Percentiles rank a stretch among this genome's conserved stretches.
These are phyloP conservation scores for Argyresthia goedartella DNA, from an alignment of 2,888 invertebrate species.

Conservation along the genomic window DNA sequence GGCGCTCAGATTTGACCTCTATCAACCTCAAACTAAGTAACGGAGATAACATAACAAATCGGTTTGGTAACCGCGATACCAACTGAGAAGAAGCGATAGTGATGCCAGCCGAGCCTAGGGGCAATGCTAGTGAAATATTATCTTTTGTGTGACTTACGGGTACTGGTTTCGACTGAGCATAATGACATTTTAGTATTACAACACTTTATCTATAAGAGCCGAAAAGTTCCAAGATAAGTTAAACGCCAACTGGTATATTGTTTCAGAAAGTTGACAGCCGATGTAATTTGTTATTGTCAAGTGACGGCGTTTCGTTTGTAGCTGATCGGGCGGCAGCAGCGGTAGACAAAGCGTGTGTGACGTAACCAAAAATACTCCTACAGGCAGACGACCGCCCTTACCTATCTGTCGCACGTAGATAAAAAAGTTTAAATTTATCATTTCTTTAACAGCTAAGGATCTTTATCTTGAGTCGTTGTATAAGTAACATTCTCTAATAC, in stretches of 20 bases:
- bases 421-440: slow-evolving; percentile 51
- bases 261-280: slow-evolving; percentile 63
- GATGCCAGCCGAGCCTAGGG: not conserved
- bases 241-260: slow-evolving; percentile 68
- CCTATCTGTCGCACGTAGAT: slow-evolving; percentile 44
- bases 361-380: slow-evolving; percentile 10
- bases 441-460: slow-evolving; percentile 34
- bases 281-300: slow-evolving; percentile 67
- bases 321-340: slow-evolving; percentile 21
- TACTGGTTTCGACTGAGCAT: slow-evolving; percentile 46
- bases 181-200: slow-evolving; percentile 70
- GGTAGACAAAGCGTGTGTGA: slow-evolving; percentile 1
- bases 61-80: slow-evolving; percentile 50
- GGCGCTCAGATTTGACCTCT: slow-evolving; percentile 38
- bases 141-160: slow-evolving; percentile 48
- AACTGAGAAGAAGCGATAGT: slow-evolving; percentile 40
- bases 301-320: slow-evolving; percentile 18
- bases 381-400: slow-evolving; percentile 4
- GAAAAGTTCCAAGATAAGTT: slow-evolving; percentile 65
- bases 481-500: slow-evolving; percentile 26
- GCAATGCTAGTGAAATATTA: slow-evolving; percentile 43
- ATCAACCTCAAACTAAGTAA: slow-evolving; percentile 58
- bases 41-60: slow-evolving; percentile 63
- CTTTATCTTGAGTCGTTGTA: slow-evolving; percentile 44
- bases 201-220: slow-evolving; percentile 64